Evolutionary conservation across 2,113 vertebrate genomes (phyloP).

Genomic region (Pantherophis guttatus): DNA sequence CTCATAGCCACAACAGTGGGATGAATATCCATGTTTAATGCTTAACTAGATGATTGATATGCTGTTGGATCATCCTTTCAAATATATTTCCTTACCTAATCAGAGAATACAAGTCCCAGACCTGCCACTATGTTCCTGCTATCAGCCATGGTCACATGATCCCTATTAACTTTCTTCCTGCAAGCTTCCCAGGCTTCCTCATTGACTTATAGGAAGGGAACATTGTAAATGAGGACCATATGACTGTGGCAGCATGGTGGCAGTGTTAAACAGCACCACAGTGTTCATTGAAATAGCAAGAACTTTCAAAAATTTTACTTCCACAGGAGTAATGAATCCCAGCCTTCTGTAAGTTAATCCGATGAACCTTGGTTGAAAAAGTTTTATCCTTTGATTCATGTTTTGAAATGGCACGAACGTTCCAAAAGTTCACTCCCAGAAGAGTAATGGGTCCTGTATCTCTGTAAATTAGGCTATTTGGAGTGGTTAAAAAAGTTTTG

Average conservation of each 20-base stretch:
- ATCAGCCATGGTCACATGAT: not conserved
- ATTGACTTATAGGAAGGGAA: not conserved
- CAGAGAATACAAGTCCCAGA: not conserved
- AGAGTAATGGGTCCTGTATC: not conserved
- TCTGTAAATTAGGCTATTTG: not conserved
- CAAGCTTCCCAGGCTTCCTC: not conserved
- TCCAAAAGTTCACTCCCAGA: not conserved
- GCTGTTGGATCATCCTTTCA: not conserved
- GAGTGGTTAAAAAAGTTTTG: not conserved
- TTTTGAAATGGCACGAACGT: not conserved
- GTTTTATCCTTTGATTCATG: not conserved
- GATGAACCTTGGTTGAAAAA: not conserved
- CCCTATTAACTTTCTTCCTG: not conserved
- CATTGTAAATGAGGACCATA: not conserved
- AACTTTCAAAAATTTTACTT: not conserved
- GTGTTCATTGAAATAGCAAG: not conserved
- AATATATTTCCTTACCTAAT: not conserved
- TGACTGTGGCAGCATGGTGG: not conserved
- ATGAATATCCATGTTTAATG: not conserved
- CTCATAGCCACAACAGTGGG: not conserved
- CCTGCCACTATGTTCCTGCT: no score
- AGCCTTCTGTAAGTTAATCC: not conserved
- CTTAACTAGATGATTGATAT: not conserved
- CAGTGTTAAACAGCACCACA: not conserved
- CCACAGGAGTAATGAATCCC: not conserved